phyloP scores from a whole-genome alignment of 1,140 invertebrate species.

The Caerostris darwini region DNA sequence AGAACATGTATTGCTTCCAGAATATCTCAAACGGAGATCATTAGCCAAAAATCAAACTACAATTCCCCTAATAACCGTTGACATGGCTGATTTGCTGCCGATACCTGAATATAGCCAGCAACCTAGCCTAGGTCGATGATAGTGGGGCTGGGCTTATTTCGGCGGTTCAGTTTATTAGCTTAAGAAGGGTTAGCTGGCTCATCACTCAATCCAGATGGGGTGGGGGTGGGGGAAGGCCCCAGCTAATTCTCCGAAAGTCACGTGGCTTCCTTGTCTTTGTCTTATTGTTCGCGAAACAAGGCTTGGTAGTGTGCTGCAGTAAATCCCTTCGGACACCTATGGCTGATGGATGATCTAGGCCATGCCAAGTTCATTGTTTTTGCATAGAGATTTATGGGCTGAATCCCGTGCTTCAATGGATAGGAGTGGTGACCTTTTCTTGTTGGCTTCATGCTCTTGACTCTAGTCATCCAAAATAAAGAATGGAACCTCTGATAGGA shows the following conservation, averaged over 20 bases:
- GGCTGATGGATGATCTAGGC: background rate
- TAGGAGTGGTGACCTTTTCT: background rate
- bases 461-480: background rate
- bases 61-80: conserved; percentile 10
- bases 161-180: conserved; percentile 19
- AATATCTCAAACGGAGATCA: background rate
- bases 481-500: no score
- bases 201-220: background rate
- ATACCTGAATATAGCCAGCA: background rate
- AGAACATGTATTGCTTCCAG: no score
- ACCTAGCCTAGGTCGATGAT: background rate
- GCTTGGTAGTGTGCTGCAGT: background rate
- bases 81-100: conserved; percentile 1
- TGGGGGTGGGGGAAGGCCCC: background rate
- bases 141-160: background rate
- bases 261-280: conserved; percentile 2
- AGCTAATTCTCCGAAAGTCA: conserved; percentile 24
- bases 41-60: conserved; percentile 17
- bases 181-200: background rate
- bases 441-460: background rate
- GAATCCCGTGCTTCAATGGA: background rate
- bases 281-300: background rate
- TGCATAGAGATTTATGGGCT: background rate
- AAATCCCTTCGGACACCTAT: conserved; percentile 7
- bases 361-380: background rate